Base-by-base conservation (phyloP, 30 jellyfish, hydroid and myxozoan species). In the Aurelia aurita complex sp. Pacific region DNA sequence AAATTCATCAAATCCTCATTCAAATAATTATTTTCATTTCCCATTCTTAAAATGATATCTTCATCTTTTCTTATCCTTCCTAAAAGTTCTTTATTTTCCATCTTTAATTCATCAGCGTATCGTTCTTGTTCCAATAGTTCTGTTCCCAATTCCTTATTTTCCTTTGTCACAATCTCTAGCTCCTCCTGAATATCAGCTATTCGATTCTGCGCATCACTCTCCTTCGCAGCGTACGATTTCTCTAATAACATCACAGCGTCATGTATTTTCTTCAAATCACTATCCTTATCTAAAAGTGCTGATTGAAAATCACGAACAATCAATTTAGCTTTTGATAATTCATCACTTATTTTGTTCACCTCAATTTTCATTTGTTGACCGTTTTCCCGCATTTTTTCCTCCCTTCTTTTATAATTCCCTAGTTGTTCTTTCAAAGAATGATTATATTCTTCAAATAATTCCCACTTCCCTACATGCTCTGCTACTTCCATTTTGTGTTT, bases 161-260 rank as follows among this genome's bases (percentile, higher is more conserved):
- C 77, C 12, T 70, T 62, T 53, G 69, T 71, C 52, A 64, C 65
- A 60, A 35, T 74, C 4, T 83, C 92, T 15, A 83, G 46, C 51
- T 83, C 92, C 36, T 61, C 70, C 34, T 83, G 74, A n/a, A 59
- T 12, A 12, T 36, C 18, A 23, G n/a, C 3, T 16, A 83, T 13
- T 62, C 62, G 66, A 19, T 64, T 83, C 74, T 71, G 86, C 60
- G 73, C 66, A 5, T 74, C 92, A 59, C 69, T 62, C n/a, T 83
- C 80, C 29, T 85, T 73, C 51, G 92, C 77, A 34, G 86, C 80
- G 69, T 83, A 73, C 38, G 92, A 74, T 34, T 54, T 71, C 66
- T 83, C 92, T 9, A 83, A 65, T 52, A 83, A 71, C 74, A 83
- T 64, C 16, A 83, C 92, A 11, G 92, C 92, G 29, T 83, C 92